Conservation (phyloP, 1,140 invertebrate species). For the Aphelinus certus region DNA sequence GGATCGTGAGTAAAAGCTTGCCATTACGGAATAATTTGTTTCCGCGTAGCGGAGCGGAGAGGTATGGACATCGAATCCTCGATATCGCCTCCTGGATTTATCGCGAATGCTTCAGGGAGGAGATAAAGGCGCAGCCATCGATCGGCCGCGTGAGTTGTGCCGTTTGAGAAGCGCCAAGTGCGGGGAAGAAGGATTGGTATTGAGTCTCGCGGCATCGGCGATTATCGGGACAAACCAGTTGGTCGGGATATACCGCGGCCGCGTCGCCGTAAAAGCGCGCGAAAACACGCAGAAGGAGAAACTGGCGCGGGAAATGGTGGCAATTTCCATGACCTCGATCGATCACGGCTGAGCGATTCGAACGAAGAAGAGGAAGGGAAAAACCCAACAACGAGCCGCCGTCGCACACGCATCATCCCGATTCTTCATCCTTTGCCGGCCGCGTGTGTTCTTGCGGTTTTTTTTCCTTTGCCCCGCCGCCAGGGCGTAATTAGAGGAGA, state of each 20-base stretch:
- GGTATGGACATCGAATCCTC: no score
- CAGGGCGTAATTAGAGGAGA: no score
- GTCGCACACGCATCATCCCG: conserved; percentile 7
- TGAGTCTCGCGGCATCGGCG: background rate
- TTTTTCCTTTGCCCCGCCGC: background rate
- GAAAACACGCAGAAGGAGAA: background rate
- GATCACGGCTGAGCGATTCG: background rate
- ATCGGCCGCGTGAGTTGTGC: no score
- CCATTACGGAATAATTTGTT: no score
- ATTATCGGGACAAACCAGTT: no score
- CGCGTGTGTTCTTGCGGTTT: background rate
- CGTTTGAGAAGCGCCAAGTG: no score
- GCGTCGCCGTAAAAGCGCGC: background rate
- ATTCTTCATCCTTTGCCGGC: background rate
- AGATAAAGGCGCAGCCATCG: no score
- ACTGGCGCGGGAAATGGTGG: conserved; percentile 8
- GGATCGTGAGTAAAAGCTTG: no score
- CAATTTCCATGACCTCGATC: conserved; percentile 39
- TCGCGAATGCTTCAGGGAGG: no score
- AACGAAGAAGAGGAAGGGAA: background rate
- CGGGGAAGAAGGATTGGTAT: background rate
- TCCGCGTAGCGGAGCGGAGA: no score
- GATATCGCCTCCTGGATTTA: no score
- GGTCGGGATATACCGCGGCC: background rate
- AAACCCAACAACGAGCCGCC: background rate